These are phyloP conservation scores for Pseudopodoces humilis DNA, from an alignment of 2,113 vertebrate species.

Conservation along the genomic window DNA sequence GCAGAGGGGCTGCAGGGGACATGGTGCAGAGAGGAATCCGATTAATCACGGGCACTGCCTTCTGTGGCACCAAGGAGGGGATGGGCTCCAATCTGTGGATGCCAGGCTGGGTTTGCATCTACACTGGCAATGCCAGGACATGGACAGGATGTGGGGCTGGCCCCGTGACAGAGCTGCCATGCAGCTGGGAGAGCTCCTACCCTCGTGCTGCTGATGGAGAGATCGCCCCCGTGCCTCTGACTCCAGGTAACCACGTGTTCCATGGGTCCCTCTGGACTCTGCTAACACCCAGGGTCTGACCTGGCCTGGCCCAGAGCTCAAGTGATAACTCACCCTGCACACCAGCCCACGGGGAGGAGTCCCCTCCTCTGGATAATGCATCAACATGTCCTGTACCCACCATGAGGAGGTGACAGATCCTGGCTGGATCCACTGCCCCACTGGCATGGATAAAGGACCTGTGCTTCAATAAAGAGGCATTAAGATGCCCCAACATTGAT, in stretches of 20 bases:
- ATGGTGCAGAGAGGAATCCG: background rate
- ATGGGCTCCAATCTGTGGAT: accelerated
- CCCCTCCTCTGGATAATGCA: background rate
- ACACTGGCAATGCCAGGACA: background rate
- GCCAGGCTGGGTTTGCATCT: background rate
- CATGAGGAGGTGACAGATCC: accelerated
- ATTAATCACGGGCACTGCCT: background rate
- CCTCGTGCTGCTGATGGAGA: background rate
- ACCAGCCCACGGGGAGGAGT: background rate
- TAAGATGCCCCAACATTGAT: background rate
- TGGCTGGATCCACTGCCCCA: background rate
- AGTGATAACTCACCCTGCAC: background rate
- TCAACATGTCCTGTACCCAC: background rate
- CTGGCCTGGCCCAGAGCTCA: background rate
- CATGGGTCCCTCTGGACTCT: background rate
- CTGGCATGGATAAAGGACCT: background rate
- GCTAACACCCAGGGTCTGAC: background rate
- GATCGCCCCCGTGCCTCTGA: accelerated
- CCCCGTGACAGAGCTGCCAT: background rate
- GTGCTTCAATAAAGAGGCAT: background rate
- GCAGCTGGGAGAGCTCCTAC: background rate
- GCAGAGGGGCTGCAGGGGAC: background rate
- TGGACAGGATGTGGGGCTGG: background rate
- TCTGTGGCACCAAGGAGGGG: accelerated
- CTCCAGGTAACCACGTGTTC: accelerated